Evolutionary conservation across 2,113 vertebrate genomes (phyloP).

Genomic region (Junco hyemalis): DNA sequence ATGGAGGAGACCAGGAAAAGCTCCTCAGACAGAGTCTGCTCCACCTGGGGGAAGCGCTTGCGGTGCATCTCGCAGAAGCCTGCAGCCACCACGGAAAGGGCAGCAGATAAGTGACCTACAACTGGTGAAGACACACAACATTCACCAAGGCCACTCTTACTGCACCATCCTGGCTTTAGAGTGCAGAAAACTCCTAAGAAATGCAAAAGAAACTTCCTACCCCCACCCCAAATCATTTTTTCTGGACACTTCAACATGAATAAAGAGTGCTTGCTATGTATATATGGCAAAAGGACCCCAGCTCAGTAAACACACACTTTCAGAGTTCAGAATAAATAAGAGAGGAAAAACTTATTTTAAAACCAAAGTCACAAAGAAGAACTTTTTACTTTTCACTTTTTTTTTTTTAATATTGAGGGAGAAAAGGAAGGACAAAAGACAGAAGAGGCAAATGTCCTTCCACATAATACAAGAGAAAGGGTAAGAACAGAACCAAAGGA

Average conservation of each 20-base stretch:
- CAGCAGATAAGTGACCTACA: constrained; percentile 81
- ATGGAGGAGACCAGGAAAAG: constrained; percentile 86
- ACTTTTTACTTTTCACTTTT: background rate
- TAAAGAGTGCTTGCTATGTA: background rate
- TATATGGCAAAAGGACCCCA: background rate
- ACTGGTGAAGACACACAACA: constrained; percentile 68
- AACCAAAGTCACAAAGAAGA: background rate
- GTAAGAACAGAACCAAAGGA: background rate
- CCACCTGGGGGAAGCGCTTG: constrained; percentile 79
- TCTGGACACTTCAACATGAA: background rate
- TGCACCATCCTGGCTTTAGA: background rate
- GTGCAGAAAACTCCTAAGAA: background rate
- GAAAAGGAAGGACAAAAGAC: background rate
- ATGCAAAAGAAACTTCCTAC: background rate
- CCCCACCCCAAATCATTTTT: rapidly evolving
- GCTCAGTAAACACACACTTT: background rate
- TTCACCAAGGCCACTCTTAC: background rate
- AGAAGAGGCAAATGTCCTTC: background rate
- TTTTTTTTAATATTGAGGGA: background rate
- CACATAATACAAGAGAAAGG: background rate
- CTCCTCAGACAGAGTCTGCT: constrained; percentile 82
- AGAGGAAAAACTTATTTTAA: background rate
- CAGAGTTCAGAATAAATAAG: background rate
- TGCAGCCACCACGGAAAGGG: constrained; percentile 80
- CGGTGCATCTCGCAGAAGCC: constrained; percentile 85